Base-by-base conservation (phyloP, 2,888 invertebrate species). In the Drosophila siamana region DNA sequence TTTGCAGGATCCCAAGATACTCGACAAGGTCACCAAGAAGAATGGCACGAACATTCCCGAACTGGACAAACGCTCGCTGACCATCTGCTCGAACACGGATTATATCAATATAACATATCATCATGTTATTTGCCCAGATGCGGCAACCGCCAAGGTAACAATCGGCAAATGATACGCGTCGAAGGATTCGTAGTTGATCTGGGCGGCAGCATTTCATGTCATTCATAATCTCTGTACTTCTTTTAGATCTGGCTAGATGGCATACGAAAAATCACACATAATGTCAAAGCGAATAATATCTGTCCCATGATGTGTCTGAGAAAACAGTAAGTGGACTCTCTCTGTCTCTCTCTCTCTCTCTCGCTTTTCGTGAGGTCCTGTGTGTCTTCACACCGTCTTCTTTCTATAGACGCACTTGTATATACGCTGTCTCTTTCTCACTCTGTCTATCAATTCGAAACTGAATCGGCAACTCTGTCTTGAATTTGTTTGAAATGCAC, bases 41-140 rank as follows among this genome's bases (percentile, higher is more conserved):
- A 96, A 97, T 89, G 97, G 97, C 1, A 95, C 95, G 78, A 87
- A 94, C 93, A 75, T 91, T 54, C 83, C 82, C 68, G 94, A 93
- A 69, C 91, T 99, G 74, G 99, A 99, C 87, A 98, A 98, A 72
- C 96, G 98, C 91, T 98, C 98, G 4, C 93, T 99, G 51, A 98
- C 99, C 68, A 97, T 99, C 90, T 99, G 99, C 93, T 98, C 98
- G 90, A 99, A 99, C 9, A 97, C 98, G 13, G 99, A 99, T 93
- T 97, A 99, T 92, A 99, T 99, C 91, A 99, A 99, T 93, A 98
- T 99, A 92, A 98, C 97, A 93, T 98, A 98, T 93, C 98, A 98
- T 89, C 98, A 98, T 92, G 96, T 99, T 84, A 97, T 99, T 70
- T 99, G 98, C 91, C 96, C 98, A 11, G 97, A 98, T 93, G 95